Base-by-base conservation (phyloP, 2,888 invertebrate genomes). In the Anaspis maculata region DNA sequence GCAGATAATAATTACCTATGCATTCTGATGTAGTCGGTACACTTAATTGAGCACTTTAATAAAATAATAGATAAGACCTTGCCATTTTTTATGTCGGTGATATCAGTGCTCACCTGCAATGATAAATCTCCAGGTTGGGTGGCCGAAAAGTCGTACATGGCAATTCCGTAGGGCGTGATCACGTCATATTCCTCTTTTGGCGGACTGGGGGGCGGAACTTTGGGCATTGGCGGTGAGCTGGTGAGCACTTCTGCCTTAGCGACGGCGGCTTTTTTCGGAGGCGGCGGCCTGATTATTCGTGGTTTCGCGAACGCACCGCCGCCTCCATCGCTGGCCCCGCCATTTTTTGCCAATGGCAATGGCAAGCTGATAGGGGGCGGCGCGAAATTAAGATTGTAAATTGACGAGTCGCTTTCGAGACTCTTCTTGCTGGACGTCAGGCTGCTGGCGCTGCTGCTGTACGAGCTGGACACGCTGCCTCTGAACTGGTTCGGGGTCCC, bases 381-480 rank as follows among this genome's bases (percentile, higher is more conserved):
- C 14, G 16, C 9, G 9, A 26, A 15, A 28, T 32, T 30, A 14
- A 37, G 15, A 13, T 24, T 13, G 19, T 32, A 32, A 16, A 42
- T 15, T 10, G 27, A 19, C 14, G 3, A 26, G 21, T 77, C 68
- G 50, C 77, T 77, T 56, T 84, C 83, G 59, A 83, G 84, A 58
- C 87, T 86, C 66, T 86, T 87, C 61, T 88, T 87, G 57, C 87
- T 87, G 3, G 84, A 61, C 25, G 66, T 62, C 42, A 74, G 67
- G 52, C 74, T 74, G 51, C 70, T 74, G 49, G 70, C 59, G 44
- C 62, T 60, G 46, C 62, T 64, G 34, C 61, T 64, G 39, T 58
- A 61, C 9, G 62, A 62, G 48, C 63, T 62, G 13, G 61, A 64
- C 12, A 62, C 54, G 49, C 63, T 64, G 21, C 64, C 64, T 13